Percentiles rank a stretch among this genome's conserved stretches.
phyloP scores from a whole-genome alignment of 2,888 invertebrate genomes.

The Diarsia mendica region DNA sequence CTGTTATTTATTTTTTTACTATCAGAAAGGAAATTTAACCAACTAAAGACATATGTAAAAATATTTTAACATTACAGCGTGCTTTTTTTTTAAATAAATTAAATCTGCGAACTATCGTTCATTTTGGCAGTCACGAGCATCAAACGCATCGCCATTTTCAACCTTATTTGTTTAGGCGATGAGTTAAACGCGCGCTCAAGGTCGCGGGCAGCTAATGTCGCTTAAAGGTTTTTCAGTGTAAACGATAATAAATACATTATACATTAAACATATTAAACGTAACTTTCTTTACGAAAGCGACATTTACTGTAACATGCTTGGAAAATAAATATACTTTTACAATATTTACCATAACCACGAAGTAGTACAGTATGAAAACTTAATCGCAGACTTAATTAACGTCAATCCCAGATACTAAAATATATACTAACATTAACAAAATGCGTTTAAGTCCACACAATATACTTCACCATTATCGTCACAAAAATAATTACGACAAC shows the following conservation, averaged over 20 bases:
- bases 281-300: not conserved
- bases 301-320: not conserved
- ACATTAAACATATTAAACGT: not conserved
- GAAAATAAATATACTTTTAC: not conserved
- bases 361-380: constrained; percentile 2
- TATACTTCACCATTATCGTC: constrained; percentile 44
- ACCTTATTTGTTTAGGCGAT: too few relatives aligned
- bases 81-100: too few relatives aligned
- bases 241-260: not conserved
- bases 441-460: constrained; percentile 27
- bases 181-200: too few relatives aligned
- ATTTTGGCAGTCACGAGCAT: too few relatives aligned
- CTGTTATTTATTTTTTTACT: too few relatives aligned
- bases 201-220: too few relatives aligned
- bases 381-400: constrained; percentile 36
- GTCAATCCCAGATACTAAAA: constrained; percentile 24
- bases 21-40: too few relatives aligned
- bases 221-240: too few relatives aligned
- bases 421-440: not conserved
- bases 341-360: not conserved
- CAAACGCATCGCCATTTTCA: too few relatives aligned
- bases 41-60: too few relatives aligned
- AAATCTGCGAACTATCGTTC: too few relatives aligned
- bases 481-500: constrained; percentile 44
- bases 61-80: too few relatives aligned